Conservation (phyloP, 1,140 invertebrate genomes). For the Pachyrhynchus sulphureomaculatus region DNA sequence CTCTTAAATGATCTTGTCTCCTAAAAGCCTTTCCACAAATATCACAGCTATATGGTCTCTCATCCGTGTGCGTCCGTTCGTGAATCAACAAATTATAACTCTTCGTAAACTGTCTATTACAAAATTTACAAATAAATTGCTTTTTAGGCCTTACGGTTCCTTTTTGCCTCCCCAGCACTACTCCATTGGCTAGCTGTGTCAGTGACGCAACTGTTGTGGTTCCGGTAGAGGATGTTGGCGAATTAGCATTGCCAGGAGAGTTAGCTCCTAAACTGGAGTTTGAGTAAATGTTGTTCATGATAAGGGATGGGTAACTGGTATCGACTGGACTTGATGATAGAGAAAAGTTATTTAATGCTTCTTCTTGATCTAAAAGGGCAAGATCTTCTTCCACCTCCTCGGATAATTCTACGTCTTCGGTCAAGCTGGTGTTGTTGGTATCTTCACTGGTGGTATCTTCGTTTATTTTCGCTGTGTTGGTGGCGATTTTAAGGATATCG, state of each 20-base stretch:
- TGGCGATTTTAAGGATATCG: conserved; percentile 60
- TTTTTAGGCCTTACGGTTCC: conserved; percentile 79
- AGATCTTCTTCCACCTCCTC: conserved; percentile 64
- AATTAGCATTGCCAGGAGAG: conserved; percentile 38
- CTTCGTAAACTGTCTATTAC: conserved; percentile 92
- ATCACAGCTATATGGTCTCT: conserved; percentile 92
- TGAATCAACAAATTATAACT: conserved; percentile 96
- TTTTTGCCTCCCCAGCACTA: conserved; percentile 42
- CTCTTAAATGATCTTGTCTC: conserved; percentile 89
- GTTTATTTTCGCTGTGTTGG: conserved; percentile 57
- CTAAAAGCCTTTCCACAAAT: conserved; percentile 94
- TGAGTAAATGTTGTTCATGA: conserved; percentile 63
- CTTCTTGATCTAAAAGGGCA: conserved; percentile 60
- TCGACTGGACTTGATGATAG: conserved; percentile 57
- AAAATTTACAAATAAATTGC: conserved; percentile 95
- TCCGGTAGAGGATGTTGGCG: conserved; percentile 36
- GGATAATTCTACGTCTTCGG: conserved; percentile 61
- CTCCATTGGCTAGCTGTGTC: conserved; percentile 35
- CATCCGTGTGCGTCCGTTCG: conserved; percentile 93
- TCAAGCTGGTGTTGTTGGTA: conserved; percentile 52
- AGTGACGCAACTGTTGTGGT: conserved; percentile 31
- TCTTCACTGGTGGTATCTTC: conserved; percentile 58
- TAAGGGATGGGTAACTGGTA: conserved; percentile 59
- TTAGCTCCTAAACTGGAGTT: conserved; percentile 51
- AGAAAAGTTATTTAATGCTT: conserved; percentile 52